Base-by-base conservation (phyloP, 2,113 vertebrate species). In the Scomber colias region DNA sequence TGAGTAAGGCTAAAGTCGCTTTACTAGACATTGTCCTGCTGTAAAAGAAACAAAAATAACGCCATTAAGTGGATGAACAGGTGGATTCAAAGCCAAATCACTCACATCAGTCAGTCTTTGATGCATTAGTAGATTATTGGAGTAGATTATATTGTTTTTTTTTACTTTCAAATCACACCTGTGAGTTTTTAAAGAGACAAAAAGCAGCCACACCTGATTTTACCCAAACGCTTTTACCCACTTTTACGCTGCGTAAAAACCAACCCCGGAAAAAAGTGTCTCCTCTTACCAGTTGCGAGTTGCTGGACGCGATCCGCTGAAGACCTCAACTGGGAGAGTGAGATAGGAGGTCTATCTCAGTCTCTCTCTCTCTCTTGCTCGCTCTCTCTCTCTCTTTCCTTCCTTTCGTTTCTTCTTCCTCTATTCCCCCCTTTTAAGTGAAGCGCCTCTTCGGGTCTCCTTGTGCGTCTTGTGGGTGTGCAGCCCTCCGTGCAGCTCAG, bases 11-110 rank as follows among this genome's bases (percentile, higher is more conserved):
- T 94, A 97, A 88, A 89, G 96, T 94, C 85, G 96, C 95, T 95
- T 97, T 97, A 92, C 96, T 97, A 86, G 95, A 96, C 96, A 98
- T 97, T 92, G 96, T 96, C 95, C 95, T 96, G 95, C 97, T 98
- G 96, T 31, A 86, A 75, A 74, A 94, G 75, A 88, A 21, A 78
- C 5, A 35, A 40, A 81, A 61, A 63, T 64, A 21, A 77, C 27
- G 57, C 5, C 14, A 57, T 61, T 19, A 50, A 75, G 51, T 65
- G 14, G 75, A 45, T 19, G 16, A 44, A 74, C 50, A 71, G 13
- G 53, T 72, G 68, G 6, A 53, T 2, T 35, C 35, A 40, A 40
- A 9, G 6, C 44, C 19, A 73, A 49, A 17, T 31, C 19, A 68
- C 46, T 53, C 19, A 53, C 4, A 24, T 19, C 31, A n/a, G 4